phyloP scores from a whole-genome alignment of 1,140 invertebrate species.

The Zophobas atratus region DNA sequence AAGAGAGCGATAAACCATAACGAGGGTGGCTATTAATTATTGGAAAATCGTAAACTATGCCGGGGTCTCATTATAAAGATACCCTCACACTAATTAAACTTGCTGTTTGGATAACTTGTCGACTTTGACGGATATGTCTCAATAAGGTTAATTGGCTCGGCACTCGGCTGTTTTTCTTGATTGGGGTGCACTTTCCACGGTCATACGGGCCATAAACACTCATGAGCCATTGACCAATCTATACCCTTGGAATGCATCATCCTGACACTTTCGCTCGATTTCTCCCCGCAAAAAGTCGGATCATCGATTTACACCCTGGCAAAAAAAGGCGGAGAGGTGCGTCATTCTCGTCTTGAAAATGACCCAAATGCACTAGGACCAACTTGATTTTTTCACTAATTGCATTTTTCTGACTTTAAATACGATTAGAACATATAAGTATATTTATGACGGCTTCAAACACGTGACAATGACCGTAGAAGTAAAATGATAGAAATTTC shows the following conservation, averaged over 20 bases:
- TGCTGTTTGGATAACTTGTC: conserved; percentile 6
- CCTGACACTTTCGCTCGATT: conserved; percentile 34
- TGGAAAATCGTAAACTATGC: conserved; percentile 39
- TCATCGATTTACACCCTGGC: conserved; percentile 33
- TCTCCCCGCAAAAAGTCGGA: conserved; percentile 14
- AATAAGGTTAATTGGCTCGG: conserved; percentile 30
- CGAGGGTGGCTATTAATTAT: conserved; percentile 37
- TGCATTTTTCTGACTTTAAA: no score
- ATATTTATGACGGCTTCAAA: no score
- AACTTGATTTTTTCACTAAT: no score
- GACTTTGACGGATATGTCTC: conserved; percentile 31
- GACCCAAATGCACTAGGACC: background rate
- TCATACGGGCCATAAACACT: conserved; percentile 50
- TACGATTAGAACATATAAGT: no score
- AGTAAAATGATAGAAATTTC: no score
- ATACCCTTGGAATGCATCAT: conserved; percentile 49
- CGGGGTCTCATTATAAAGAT: conserved; percentile 17
- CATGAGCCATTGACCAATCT: conserved; percentile 50
- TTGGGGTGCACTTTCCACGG: conserved; percentile 41
- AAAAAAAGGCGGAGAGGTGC: conserved; percentile 18
- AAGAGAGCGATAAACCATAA: conserved; percentile 28
- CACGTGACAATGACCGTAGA: no score
- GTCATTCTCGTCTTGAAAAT: background rate
- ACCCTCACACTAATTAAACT: conserved; percentile 10
- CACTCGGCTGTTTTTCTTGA: conserved; percentile 32